Conservation (phyloP, 2,113 vertebrate species). For the Lampris megalopsis region DNA sequence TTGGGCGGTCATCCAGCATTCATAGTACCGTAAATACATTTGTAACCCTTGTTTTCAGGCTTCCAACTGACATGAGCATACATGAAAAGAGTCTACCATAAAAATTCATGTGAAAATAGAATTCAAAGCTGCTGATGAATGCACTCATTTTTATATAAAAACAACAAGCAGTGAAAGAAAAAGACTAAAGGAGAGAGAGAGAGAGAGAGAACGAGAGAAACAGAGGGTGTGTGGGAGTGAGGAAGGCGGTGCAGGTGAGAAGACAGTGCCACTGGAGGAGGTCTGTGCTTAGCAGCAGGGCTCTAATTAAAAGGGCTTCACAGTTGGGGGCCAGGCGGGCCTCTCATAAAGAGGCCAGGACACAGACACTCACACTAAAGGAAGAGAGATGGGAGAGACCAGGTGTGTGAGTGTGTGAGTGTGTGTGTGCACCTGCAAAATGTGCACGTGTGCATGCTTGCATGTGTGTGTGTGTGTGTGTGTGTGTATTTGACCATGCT, state of each 20-base stretch:
- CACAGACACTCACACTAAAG: slow-evolving; percentile 50
- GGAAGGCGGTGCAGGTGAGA: slow-evolving; percentile 46
- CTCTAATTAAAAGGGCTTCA: slow-evolving; percentile 79
- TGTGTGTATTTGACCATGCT: neutral
- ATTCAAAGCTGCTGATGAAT: too few species aligned
- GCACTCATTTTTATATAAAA: too few species aligned
- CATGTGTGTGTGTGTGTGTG: neutral
- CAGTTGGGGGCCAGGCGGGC: slow-evolving; percentile 65
- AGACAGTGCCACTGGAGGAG: slow-evolving; percentile 40
- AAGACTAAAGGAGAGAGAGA: neutral
- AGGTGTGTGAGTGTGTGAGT: slow-evolving; percentile 34
- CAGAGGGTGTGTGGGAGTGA: slow-evolving; percentile 50
- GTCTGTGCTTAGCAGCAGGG: slow-evolving; percentile 70
- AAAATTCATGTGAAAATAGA: too few species aligned
- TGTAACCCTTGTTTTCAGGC: too few species aligned
- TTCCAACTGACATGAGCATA: too few species aligned
- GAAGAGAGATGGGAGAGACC: slow-evolving; percentile 56
- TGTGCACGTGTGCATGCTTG: slow-evolving; percentile 1
- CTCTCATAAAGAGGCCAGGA: slow-evolving; percentile 66
- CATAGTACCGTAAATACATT: too few species aligned
- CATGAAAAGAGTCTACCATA: too few species aligned
- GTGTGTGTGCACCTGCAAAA: slow-evolving; percentile 7
- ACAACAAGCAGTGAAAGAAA: neutral
- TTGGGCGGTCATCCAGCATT: too few species aligned
- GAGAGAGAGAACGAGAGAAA: slow-evolving; percentile 23